These are phyloP conservation scores for Caenorhabditis briggsae DNA, from an alignment of 1,140 invertebrate species.

Conservation along the genomic window DNA sequence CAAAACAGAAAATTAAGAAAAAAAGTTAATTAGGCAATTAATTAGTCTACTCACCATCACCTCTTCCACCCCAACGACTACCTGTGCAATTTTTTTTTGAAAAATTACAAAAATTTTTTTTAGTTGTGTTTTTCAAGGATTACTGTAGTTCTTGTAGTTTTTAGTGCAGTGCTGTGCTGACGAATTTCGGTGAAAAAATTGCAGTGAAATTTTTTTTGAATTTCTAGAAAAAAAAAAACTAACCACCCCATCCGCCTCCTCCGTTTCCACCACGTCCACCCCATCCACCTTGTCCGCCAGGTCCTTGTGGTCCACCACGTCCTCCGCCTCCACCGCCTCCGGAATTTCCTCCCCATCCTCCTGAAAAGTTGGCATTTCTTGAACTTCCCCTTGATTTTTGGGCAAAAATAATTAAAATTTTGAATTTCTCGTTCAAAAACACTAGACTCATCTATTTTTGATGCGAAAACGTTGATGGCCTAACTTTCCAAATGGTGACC, in stretches of 20 bases:
- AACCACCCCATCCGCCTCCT: constrained; percentile 27
- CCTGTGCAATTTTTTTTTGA: not conserved
- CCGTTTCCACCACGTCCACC: not conserved
- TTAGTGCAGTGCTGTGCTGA: no score
- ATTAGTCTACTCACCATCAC: not conserved
- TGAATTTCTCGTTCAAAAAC: no score
- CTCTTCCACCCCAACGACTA: constrained; percentile 2
- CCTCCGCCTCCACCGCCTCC: not conserved
- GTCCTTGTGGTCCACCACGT: constrained; percentile 1
- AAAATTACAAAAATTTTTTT: not conserved
- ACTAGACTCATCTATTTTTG: no score
- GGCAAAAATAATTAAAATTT: no score
- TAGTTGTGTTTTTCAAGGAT: not conserved
- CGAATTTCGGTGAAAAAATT: no score
- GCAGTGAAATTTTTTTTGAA: no score
- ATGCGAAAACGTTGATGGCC: no score
- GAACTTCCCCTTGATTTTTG: no score
- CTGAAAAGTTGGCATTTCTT: not conserved
- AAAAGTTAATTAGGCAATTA: not conserved
- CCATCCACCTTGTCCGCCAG: not conserved
- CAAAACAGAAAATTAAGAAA: not conserved
- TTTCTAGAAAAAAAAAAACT: not conserved
- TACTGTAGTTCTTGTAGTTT: no score
- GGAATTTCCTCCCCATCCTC: constrained; percentile 1
- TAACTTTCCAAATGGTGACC: no score